Conservation (phyloP, 2,113 vertebrate species). For the Channa maculata region DNA sequence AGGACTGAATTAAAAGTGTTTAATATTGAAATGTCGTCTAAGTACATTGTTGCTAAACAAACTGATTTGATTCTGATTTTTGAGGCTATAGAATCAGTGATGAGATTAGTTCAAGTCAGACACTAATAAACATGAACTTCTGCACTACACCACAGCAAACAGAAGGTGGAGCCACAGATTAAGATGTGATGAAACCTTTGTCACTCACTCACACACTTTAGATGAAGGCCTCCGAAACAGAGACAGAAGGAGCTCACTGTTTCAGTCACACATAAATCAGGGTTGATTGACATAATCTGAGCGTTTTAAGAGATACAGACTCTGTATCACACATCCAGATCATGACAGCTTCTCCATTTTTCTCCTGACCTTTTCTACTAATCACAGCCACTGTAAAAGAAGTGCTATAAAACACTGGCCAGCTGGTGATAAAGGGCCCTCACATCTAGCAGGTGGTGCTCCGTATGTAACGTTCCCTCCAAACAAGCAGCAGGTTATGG, state of each 20-base stretch:
- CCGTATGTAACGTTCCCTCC: constrained; percentile 71
- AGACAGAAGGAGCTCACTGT: constrained; percentile 10
- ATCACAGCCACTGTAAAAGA: constrained; percentile 75
- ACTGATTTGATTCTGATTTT: too few relatives aligned
- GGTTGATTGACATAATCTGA: constrained; percentile 10
- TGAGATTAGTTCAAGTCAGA: too few relatives aligned
- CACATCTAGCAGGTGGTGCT: constrained; percentile 81
- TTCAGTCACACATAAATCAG: constrained; percentile 9
- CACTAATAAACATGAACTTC: too few relatives aligned
- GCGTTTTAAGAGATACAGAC: constrained; percentile 22
- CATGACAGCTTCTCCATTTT: constrained; percentile 64
- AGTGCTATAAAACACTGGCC: constrained; percentile 77
- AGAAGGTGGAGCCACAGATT: constrained; percentile 73
- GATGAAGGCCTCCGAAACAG: not conserved
- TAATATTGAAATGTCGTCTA: too few relatives aligned
- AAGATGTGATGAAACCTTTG: constrained; percentile 7
- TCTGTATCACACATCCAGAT: constrained; percentile 26
- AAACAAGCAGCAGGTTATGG: constrained; percentile 79
- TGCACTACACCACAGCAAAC: constrained; percentile 41
- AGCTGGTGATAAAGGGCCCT: constrained; percentile 79
- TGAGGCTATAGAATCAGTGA: not conserved
- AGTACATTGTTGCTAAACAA: too few relatives aligned
- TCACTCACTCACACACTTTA: not conserved
- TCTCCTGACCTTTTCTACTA: constrained; percentile 71
- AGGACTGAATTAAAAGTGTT: too few relatives aligned